These are phyloP conservation scores for Circaetus gallicus DNA, from an alignment of 2,113 vertebrate genomes.

Conservation along the genomic window DNA sequence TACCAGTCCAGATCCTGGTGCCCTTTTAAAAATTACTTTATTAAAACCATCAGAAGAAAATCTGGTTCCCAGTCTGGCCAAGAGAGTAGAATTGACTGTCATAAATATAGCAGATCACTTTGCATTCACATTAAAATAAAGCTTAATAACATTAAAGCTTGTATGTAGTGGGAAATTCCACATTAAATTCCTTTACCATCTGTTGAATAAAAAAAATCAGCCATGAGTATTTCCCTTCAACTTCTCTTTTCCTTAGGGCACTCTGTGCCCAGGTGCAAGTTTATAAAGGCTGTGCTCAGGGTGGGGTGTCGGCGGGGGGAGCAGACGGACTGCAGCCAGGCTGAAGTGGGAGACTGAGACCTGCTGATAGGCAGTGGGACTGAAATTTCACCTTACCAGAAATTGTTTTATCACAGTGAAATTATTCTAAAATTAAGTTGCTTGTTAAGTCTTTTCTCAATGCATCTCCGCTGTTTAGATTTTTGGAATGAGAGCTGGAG, in stretches of 20 bases:
- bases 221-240: background rate
- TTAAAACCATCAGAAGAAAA: background rate
- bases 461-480: background rate
- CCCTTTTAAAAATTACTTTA: background rate
- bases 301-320: background rate
- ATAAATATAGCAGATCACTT: conserved; percentile 9
- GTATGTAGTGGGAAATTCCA: background rate
- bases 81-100: background rate
- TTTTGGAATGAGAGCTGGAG: background rate
- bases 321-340: background rate
- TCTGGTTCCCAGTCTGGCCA: background rate
- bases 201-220: background rate
- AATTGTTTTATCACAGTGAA: background rate
- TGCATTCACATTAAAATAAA: conserved; percentile 14
- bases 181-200: conserved; percentile 27
- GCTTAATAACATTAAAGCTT: conserved; percentile 12
- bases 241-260: background rate
- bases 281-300: background rate
- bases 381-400: background rate
- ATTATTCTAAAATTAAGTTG: background rate
- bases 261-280: background rate
- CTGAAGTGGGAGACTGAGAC: background rate
- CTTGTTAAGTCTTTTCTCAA: background rate
- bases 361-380: accelerated
- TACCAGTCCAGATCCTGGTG: background rate